Base-by-base conservation (phyloP, 2,113 vertebrate species). In the Lutjanus erythropterus region DNA sequence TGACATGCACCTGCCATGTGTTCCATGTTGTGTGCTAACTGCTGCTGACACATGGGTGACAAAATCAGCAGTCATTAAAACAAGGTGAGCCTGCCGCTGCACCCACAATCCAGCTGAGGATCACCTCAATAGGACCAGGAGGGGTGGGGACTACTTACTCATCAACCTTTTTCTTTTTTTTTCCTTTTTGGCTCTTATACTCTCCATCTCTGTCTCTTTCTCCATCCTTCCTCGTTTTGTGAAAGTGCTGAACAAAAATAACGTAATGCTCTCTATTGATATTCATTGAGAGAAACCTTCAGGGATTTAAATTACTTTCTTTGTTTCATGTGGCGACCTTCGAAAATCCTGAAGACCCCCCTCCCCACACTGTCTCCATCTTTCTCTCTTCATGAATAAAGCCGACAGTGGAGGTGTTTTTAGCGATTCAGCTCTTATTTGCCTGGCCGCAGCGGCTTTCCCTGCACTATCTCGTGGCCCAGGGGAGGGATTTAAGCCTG, bases 391-490 rank as follows among this genome's bases (percentile, higher is more conserved):
- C 66, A 80, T 78, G 82, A 87, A 89, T 79, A 81, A 81, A 89
- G 84, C 70, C 70, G 75, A 84, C 71, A 72, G 64, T 66, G 69
- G 76, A 89, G 76, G 59, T 81, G 80, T 89, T 93, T n/a, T 91
- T 75, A 85, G 82, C 68, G 53, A 87, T 89, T 88, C 78, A 56
- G 84, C 86, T 80, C 79, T 87, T 91, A 89, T 89, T 91, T 87
- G 81, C 60, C 66, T 6, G 50, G 74, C 80, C 29, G 33, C 42
- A n/a, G 60, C 49, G 46, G 78, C 84, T 90, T 89, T 75, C 62
- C 78, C 41, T 49, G 56, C 61, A 67, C 90, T 91, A 89, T 93
- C 85, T 92, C 47, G 33, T 61, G 75, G 85, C 90, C 84, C 88
- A 81, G 59, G 84, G 90, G 90, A 91, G 12, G 87, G 88, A 90